These are phyloP conservation scores for Cephalopachus bancanus DNA, from an alignment of 2,797 vertebrate species.

Conservation along the genomic window DNA sequence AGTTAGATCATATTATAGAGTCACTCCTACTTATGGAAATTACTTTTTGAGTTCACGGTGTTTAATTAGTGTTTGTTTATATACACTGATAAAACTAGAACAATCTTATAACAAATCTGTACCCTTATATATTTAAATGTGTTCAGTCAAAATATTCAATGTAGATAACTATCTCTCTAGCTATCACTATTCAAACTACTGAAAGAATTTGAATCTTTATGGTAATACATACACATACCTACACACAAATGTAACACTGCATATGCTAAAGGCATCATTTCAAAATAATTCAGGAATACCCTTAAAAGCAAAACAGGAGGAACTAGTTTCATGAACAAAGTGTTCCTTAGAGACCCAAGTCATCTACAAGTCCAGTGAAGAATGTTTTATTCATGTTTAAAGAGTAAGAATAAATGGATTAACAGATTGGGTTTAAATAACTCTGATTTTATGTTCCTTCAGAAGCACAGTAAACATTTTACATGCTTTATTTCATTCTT, in stretches of 20 bases:
- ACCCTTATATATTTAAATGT: slow-evolving; percentile 29
- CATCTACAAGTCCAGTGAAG: background rate
- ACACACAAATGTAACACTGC: background rate
- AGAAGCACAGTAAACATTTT: slow-evolving; percentile 41
- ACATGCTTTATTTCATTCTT: slow-evolving; percentile 14
- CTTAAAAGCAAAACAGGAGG: slow-evolving; percentile 41
- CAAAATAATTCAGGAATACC: slow-evolving; percentile 50
- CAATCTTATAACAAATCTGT: slow-evolving; percentile 39
- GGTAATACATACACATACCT: background rate
- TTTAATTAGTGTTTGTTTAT: slow-evolving; percentile 53
- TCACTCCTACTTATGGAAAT: background rate
- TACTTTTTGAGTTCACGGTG: slow-evolving; percentile 19
- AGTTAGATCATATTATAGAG: slow-evolving; percentile 8
- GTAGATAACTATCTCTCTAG: background rate
- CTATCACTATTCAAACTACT: slow-evolving; percentile 15
- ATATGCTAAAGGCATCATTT: slow-evolving; percentile 36
- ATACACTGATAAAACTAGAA: slow-evolving; percentile 11
- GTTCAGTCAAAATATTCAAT: background rate
- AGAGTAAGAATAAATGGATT: slow-evolving; percentile 3
- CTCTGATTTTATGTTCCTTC: background rate
- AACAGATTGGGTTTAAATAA: slow-evolving; percentile 15
- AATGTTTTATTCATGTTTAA: background rate
- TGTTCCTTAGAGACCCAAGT: background rate
- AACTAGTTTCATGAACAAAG: background rate
- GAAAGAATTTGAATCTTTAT: slow-evolving; percentile 56